phyloP scores from a whole-genome alignment of 1,140 invertebrate species.

The Drosophila pectinifera region DNA sequence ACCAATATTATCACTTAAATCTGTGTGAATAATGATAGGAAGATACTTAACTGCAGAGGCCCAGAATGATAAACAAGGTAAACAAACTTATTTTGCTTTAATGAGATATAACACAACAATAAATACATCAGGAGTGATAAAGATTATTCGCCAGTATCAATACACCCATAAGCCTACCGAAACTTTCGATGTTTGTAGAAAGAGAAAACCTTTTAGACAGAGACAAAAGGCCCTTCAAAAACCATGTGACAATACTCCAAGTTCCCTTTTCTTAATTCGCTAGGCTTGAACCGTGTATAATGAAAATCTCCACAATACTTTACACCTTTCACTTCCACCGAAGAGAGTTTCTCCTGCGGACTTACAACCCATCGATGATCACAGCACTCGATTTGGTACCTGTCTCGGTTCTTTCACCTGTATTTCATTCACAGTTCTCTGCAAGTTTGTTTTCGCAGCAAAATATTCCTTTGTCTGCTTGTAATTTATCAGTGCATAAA shows the following conservation, averaged over 20 bases:
- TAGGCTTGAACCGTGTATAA: slow-evolving; percentile 35
- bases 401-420: slow-evolving; percentile 43
- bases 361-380: slow-evolving; percentile 32
- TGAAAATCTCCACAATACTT: slow-evolving; percentile 26
- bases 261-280: slow-evolving; percentile 14
- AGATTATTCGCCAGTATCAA: too few species aligned
- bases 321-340: slow-evolving; percentile 47
- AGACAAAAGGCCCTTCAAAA: slow-evolving; percentile 34
- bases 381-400: slow-evolving; percentile 38
- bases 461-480: slow-evolving; percentile 15
- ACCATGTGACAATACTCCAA: slow-evolving; percentile 17
- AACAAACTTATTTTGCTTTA: too few species aligned
- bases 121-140: too few species aligned
- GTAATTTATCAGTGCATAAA: slow-evolving; percentile 65
- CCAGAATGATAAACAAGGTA: background rate
- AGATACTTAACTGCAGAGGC: background rate
- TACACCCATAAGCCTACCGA: background rate
- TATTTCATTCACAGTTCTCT: slow-evolving; percentile 23
- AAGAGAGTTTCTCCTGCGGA: slow-evolving; percentile 37
- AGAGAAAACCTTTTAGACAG: slow-evolving; percentile 20
- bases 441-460: slow-evolving; percentile 54
- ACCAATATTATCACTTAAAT: slow-evolving; percentile 1
- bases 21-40: background rate
- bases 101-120: background rate
- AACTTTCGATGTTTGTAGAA: slow-evolving; percentile 30